Base-by-base conservation (phyloP, 2,888 invertebrate genomes). In the Agrypnus murinus region DNA sequence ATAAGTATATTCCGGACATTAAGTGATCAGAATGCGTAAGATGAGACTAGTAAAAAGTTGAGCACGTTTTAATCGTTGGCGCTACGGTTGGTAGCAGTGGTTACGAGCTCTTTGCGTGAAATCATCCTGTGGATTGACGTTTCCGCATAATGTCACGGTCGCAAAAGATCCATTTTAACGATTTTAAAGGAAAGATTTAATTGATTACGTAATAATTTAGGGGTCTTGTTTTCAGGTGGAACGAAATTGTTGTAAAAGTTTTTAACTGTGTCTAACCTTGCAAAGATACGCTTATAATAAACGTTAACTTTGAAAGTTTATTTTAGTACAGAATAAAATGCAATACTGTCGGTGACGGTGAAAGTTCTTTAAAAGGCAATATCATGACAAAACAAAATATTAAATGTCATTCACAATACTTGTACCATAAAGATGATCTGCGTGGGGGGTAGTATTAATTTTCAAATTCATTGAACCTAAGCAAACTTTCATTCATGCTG, bases 101-200 rank as follows among this genome's bases (percentile, higher is more conserved):
- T 73, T 74, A 75, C 72, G 75, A 77, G 70, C 73, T 66, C 71
- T 68, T 75, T 74, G 77, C 77, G 74, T 75, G 77, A 74, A 75
- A 67, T 71, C 73, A 70, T 62, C 66, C 69, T 70, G 66, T 72
- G 64, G 75, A 73, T 74, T 74, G 77, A 77, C 75, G 73, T 75
- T 77, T 77, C 77, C 77, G 76, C 38, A 48, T 75, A 67, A 40
- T 70, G 72, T 72, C 69, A 71, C 65, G 72, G 65, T 62, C 40
- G 40, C 53, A 34, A 50, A 25, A 53, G 48, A 50, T 48, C 55
- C 55, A 55, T 36, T 55, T 38, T 38, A 36, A 36, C 36, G 36
- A 36, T 36, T 55, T 19, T 25, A 25, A 50, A 31, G 17, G 36
- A 36, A 55, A 36, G 36, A 55, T 34, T n/a, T 55, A 34, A 36